A percentile compares a stretch with the other conserved stretches of the same genome.
Conservation (phyloP, 2,888 invertebrate genomes). For the Zygaena filipendulae region DNA sequence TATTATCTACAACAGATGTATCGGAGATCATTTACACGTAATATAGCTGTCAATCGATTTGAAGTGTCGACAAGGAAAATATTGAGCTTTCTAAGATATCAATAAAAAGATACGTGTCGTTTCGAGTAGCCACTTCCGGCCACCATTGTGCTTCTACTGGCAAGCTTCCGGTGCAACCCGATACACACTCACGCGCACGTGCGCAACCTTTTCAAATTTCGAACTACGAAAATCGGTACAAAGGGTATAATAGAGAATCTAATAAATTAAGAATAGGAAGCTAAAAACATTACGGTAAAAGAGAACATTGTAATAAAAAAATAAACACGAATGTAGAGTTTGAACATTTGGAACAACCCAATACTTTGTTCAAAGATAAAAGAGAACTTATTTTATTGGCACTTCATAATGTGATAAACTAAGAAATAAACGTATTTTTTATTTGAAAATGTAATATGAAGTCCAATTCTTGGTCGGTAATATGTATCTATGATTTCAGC, state of each 20-base stretch:
- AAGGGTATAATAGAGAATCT: constrained; percentile 25
- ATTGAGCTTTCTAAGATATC: constrained; percentile 63
- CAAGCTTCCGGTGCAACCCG: constrained; percentile 64
- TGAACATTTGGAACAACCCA: too few relatives aligned
- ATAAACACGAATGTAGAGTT: constrained; percentile 1
- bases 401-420: too few relatives aligned
- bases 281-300: too few relatives aligned
- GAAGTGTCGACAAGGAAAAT: constrained; percentile 55
- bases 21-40: constrained; percentile 30
- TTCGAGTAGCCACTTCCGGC: constrained; percentile 66
- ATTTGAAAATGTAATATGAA: too few relatives aligned
- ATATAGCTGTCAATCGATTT: constrained; percentile 37
- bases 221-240: constrained; percentile 45
- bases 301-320: too few relatives aligned
- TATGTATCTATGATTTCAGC: too few relatives aligned
- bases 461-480: too few relatives aligned
- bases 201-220: constrained; percentile 61
- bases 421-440: too few relatives aligned
- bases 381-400: too few relatives aligned
- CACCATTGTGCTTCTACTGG: constrained; percentile 56
- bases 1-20: too few relatives aligned
- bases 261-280: constrained; percentile 19
- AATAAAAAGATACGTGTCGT: constrained; percentile 67
- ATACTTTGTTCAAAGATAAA: too few relatives aligned
- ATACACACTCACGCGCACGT: constrained; percentile 68